Base-by-base conservation (phyloP, 1,140 invertebrate genomes). In the Diabrotica undecimpunctata region DNA sequence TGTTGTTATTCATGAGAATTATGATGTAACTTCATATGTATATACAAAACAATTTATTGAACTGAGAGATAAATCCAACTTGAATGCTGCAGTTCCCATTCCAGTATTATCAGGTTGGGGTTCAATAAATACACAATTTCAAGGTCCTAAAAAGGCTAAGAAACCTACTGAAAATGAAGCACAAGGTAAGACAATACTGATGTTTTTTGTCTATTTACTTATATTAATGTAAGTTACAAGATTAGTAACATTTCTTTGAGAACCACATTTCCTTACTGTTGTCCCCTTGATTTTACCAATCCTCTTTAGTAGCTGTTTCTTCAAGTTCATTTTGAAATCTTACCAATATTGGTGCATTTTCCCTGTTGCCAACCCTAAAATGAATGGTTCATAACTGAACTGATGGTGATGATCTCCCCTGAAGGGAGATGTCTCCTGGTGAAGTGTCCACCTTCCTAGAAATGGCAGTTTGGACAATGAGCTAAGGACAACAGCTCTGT, bases 81-180 rank as follows among this genome's bases (percentile, higher is more conserved):
- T 67, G 11, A 41, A 46, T 52, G 60, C 52, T 36, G 6, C 7
- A 57, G 59, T 68, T 10, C 70, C 70, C 41, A 53, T 62, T 58
- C 61, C 72, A 5, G 64, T 71, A 12, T 69, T 70, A 59, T 68
- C 72, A 37, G 72, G 72, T 8, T 74, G 72, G 72, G 72, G 72
- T 11, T 70, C 70, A 7, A 57, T 67, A 39, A 69, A 72, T 41
- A 74, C 72, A 2, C 72, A 74, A 50, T 74, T 74, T 51, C 65
- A 62, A 14, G 72, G 72, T n/a, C 51, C 46, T 5, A 71, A 68
- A 54, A 52, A 62, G 12, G 66, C 50, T 59, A 4, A 62, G n/a
- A 52, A 57, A 4, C 53, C 41, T 5, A 58, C 63, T n/a, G n/a
- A n/a, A n/a, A n/a, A n/a, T 56, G 36, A n/a, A 9, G 60, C 53